Conservation (phyloP, 2,888 invertebrate genomes). For the Chorisops tibialis region DNA sequence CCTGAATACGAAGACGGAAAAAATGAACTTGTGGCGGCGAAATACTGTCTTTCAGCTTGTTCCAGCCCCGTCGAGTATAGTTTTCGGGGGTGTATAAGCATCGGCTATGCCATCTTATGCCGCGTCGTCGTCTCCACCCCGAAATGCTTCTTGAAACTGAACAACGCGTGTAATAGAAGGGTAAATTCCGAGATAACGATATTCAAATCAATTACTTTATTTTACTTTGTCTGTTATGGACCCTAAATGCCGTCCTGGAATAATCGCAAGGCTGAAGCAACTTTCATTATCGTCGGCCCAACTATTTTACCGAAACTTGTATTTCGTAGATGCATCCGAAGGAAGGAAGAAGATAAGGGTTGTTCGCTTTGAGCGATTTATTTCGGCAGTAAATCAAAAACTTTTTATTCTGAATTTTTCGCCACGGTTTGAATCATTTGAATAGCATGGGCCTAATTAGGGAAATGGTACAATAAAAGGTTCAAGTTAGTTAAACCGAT, state of each 20-base stretch:
- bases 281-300: conserved; percentile 2
- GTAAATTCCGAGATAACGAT: conserved; percentile 25
- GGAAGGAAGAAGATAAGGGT: conserved; percentile 15
- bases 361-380: conserved; percentile 16
- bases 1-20: neutral
- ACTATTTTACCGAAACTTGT: neutral
- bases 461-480: too few relatives aligned
- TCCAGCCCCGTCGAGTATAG: neutral
- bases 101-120: too few relatives aligned
- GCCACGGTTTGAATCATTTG: neutral
- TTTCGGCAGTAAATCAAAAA: conserved; percentile 18
- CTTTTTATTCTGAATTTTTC: conserved; percentile 2
- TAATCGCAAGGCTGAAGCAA: neutral
- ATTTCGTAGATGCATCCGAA: neutral
- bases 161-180: conserved; percentile 3
- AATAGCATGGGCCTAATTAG: too few relatives aligned
- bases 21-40: conserved; percentile 16
- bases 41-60: neutral
- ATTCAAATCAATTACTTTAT: conserved; percentile 33
- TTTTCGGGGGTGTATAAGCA: too few relatives aligned
- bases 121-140: too few relatives aligned
- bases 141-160: too few relatives aligned
- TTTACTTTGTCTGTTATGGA: conserved; percentile 21
- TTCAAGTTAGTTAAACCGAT: too few relatives aligned
- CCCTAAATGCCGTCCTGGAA: too few relatives aligned